phyloP scores from a whole-genome alignment of 2,113 vertebrate species.

The Psittacula cyanocephala region DNA sequence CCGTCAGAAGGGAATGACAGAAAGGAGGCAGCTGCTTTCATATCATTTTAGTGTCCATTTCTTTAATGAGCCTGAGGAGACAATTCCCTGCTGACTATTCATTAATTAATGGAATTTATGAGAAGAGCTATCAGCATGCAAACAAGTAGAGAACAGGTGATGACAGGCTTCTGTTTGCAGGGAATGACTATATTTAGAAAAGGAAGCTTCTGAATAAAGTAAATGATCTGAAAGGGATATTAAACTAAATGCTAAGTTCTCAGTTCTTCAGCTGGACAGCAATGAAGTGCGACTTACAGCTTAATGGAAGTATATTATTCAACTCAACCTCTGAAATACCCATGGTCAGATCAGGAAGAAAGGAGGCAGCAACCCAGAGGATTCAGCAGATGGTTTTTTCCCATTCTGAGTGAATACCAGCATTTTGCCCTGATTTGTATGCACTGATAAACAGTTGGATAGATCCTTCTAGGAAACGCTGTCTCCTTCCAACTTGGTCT shows the following conservation, averaged over 20 bases:
- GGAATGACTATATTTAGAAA: background rate
- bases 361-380: background rate
- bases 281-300: background rate
- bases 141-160: slow-evolving; percentile 43
- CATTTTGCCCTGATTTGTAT: background rate
- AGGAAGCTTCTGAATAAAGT: background rate
- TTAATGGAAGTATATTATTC: background rate
- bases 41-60: slow-evolving; percentile 48
- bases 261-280: background rate
- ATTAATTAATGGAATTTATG: slow-evolving; percentile 64
- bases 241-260: background rate
- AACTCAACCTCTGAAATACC: background rate
- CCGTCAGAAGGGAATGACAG: background rate
- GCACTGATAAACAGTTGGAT: background rate
- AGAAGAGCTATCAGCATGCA: slow-evolving; percentile 19
- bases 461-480: background rate
- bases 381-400: background rate
- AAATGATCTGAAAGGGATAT: background rate
- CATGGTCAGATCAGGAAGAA: background rate
- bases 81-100: slow-evolving; percentile 42
- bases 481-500: background rate
- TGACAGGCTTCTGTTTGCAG: background rate
- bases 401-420: background rate
- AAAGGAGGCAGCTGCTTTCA: slow-evolving; percentile 44
- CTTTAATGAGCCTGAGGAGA: slow-evolving; percentile 55